Conservation (phyloP, 2,113 vertebrate genomes). For the Sinocyclocheilus grahami region DNA sequence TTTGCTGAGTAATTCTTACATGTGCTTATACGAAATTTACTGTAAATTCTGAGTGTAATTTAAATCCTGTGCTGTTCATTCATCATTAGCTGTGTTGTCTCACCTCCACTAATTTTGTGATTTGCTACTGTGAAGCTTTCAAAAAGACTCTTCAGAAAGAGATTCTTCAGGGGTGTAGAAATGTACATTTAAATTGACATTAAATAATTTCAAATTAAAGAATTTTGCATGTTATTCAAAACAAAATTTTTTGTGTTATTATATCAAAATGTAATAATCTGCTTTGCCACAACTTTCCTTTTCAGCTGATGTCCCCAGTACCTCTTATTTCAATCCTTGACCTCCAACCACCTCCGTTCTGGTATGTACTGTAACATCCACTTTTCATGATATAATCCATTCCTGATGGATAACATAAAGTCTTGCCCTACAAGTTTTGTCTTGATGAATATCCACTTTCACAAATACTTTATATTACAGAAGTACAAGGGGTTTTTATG, state of each 20-base stretch:
- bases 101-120: not conserved
- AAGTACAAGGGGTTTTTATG: not conserved
- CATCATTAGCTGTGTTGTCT: not conserved
- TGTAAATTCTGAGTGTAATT: not conserved
- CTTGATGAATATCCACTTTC: not conserved
- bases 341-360: not conserved
- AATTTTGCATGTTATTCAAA: not conserved
- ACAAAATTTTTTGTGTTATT: not conserved
- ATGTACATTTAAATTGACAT: not conserved
- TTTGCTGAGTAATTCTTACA: conserved; percentile 4
- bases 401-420: not conserved
- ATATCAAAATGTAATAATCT: not conserved
- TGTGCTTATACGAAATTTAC: not conserved
- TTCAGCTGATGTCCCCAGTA: not conserved
- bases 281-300: not conserved
- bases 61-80: not conserved
- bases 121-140: not conserved
- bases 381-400: not conserved
- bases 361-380: not conserved
- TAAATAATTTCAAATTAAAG: not conserved
- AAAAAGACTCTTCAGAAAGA: not conserved
- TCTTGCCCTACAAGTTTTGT: not conserved
- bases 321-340: not conserved
- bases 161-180: not conserved
- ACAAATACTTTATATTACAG: not conserved